These are phyloP conservation scores for Andricus quercusramuli DNA, from an alignment of 2,888 invertebrate genomes.

Conservation along the genomic window DNA sequence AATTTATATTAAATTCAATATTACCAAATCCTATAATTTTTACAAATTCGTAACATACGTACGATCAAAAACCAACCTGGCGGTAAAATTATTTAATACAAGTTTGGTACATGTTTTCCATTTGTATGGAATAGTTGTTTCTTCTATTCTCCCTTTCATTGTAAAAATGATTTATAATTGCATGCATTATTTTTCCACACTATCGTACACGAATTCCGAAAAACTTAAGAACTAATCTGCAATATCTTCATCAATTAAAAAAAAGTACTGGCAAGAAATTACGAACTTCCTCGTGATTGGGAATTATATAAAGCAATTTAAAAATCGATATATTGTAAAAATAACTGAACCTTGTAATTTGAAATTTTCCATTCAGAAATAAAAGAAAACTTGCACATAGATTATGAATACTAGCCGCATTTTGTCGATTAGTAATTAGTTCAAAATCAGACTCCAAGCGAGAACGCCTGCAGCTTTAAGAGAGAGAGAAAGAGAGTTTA, in stretches of 20 bases:
- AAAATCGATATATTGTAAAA: background rate
- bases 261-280: background rate
- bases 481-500: background rate
- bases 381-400: background rate
- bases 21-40: too few relatives aligned
- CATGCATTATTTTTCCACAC: too few relatives aligned
- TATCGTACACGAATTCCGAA: background rate
- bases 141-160: too few relatives aligned
- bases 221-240: background rate
- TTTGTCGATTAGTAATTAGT: conserved; percentile 20
- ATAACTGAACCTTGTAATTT: background rate
- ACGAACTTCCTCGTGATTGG: background rate
- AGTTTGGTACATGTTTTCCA: too few relatives aligned
- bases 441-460: background rate
- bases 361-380: background rate
- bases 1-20: too few relatives aligned
- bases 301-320: background rate
- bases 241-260: background rate
- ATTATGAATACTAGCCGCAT: background rate
- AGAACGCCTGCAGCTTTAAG: conserved; percentile 2
- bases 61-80: too few relatives aligned
- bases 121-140: too few relatives aligned
- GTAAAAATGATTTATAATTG: too few relatives aligned
- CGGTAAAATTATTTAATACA: too few relatives aligned
- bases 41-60: too few relatives aligned